Percentiles rank a stretch among this genome's conserved stretches.
phyloP scores from a whole-genome alignment of 2,797 vertebrate genomes.

The Enteromius trimaculatus region DNA sequence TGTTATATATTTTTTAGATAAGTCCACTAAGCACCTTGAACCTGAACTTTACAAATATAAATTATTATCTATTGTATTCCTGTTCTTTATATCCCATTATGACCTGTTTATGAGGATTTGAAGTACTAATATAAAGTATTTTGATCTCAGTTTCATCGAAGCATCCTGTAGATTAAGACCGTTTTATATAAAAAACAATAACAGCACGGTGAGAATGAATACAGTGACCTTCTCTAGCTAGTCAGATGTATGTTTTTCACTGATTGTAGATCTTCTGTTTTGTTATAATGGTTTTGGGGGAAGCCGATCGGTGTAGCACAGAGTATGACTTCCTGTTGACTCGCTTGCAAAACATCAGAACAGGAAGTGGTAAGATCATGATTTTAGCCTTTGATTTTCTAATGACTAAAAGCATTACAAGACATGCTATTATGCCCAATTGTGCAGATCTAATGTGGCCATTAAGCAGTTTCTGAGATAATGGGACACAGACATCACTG shows the following conservation, averaged over 20 bases:
- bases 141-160: not conserved
- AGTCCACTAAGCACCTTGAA: not conserved
- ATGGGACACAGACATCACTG: not conserved
- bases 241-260: not conserved
- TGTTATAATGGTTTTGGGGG: conserved; percentile 1
- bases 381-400: conserved; percentile 38
- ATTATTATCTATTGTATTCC: not conserved
- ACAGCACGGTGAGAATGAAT: not conserved
- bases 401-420: conserved; percentile 5
- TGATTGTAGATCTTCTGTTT: not conserved
- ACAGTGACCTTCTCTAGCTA: not conserved
- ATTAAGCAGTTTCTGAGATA: conserved; percentile 18
- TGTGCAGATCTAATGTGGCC: conserved; percentile 12
- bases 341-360: not conserved
- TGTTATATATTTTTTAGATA: not conserved
- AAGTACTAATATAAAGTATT: not conserved
- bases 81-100: not conserved
- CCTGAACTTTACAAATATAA: too few species aligned
- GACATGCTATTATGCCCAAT: not conserved
- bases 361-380: conserved; percentile 51
- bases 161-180: not conserved
- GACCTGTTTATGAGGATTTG: not conserved
- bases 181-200: not conserved
- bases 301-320: not conserved
- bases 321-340: conserved; percentile 53